phyloP scores from a whole-genome alignment of 2,113 vertebrate genomes.

The Polyodon spathula region DNA sequence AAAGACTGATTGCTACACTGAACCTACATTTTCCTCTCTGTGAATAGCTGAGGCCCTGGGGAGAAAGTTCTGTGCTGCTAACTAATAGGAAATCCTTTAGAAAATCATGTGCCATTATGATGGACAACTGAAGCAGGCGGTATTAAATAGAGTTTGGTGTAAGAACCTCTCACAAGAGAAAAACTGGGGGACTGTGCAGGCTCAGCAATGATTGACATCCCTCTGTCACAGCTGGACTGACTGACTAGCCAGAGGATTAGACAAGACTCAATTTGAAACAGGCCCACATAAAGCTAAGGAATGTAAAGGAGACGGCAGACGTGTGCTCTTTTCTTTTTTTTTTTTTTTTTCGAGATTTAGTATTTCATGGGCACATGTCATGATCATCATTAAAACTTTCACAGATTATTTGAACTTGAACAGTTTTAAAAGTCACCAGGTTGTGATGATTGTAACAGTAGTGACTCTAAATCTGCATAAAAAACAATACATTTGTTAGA shows the following conservation, averaged over 20 bases:
- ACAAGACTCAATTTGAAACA: conserved; percentile 6
- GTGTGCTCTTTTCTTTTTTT: neutral
- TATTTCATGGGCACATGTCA: neutral
- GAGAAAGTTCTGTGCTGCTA: conserved; percentile 63
- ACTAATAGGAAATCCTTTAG: conserved; percentile 72
- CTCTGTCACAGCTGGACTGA: conserved; percentile 1
- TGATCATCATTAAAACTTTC: too few relatives aligned
- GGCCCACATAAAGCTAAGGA: conserved; percentile 1
- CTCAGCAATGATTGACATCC: neutral
- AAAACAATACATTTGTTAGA: too few relatives aligned
- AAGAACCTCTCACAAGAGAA: conserved; percentile 66
- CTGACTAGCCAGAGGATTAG: conserved; percentile 29
- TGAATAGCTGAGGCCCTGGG: conserved; percentile 63
- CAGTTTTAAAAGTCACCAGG: too few relatives aligned
- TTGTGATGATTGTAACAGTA: too few relatives aligned
- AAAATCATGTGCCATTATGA: conserved; percentile 78
- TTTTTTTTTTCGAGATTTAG: conserved; percentile 3
- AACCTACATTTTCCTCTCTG: conserved; percentile 72
- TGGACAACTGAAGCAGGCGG: conserved; percentile 65
- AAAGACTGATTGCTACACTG: conserved; percentile 58
- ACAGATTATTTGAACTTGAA: too few relatives aligned
- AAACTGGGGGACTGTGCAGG: conserved; percentile 60
- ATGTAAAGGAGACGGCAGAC: too few relatives aligned
- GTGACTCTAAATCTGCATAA: too few relatives aligned
- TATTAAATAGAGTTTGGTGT: conserved; percentile 75